Base-by-base conservation (phyloP, 2,888 invertebrate species). In the Tipula lateralis region DNA sequence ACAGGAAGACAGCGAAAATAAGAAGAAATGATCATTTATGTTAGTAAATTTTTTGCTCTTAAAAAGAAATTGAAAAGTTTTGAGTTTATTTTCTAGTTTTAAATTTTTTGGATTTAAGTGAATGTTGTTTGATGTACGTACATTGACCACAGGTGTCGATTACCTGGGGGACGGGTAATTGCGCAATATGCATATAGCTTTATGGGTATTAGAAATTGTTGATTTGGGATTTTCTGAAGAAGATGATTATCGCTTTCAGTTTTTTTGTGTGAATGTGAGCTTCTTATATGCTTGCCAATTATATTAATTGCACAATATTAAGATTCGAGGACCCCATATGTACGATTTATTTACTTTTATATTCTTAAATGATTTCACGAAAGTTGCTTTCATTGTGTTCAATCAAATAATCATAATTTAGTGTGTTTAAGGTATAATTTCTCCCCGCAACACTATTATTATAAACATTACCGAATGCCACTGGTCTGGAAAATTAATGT, bases 361-460 rank as follows among this genome's bases (percentile, higher is more conserved):
- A 7, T 36, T 6, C 36, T 50, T 50, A 16, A 39, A 66, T 66
- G 66, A 66, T 24, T 9, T 9, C 7, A 66, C 24, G 66, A 66
- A 66, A 66, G 66, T 66, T 66, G 66, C 66, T 66, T 66, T 66
- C 66, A 66, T 66, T 66, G 66, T 66, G 66, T 66, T 66, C 66
- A 66, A 24, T 66, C 24, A 66, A 66, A 19, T 2, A 66, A 9
- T 9, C 66, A 66, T 66, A 66, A 66, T 66, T 66, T 19, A 9
- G 9, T 19, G 3, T 66, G 66, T 7, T 66, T 24, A 9, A 66
- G 12, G 13, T 39, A 24, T n/a, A 24, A 66, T 66, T 66, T 66
- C 66, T 66, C 66, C 66, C 66, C 66, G 66, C 24, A 66, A 50
- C 19, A 19, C 50, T 19, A 13, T 44, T 44, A 32, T 32, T 32